Base-by-base conservation (phyloP, 2,797 vertebrate genomes). In the Brachymystax lenok region DNA sequence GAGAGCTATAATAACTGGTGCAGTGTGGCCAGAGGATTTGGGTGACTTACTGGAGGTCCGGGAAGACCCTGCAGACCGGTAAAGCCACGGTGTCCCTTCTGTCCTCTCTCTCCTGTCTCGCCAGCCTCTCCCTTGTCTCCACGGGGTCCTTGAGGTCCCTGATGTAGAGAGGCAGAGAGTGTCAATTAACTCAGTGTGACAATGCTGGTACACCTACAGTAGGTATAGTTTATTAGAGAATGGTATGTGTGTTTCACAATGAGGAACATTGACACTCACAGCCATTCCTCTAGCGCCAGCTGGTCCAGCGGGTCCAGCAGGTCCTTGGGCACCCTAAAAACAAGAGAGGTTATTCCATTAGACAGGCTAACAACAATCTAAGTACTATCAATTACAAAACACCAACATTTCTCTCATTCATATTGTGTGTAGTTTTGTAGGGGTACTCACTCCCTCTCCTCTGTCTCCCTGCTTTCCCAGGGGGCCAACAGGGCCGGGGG, bases 11-110 rank as follows among this genome's bases (percentile, higher is more conserved):
- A 13, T 46, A 46, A 46, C 12, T 46, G 40, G 40, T 46, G 40
- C 10, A 46, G 40, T 3, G 10, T 46, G 10, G 40, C 40, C 40
- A 46, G 40, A 46, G 40, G 40, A 46, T 46, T 46, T 46, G 40
- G 70, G 0, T 30, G 71, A 93, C 97, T 97, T 87, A 98, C 98
- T 0, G 98, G 96, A 78, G 98, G 96, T 79, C 98, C 98, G 0
- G 98, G 97, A 76, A 99, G 97, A 87, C 98, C 98, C 92, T 99
- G 98, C 79, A 99, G 95, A 79, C 98, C 98, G 0, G 97, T 99
- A 95, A 99, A 99, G 78, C 98, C 98, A 30, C 98, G 94, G 88
- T 99, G 98, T 78, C 98, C 98, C 92, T 99, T 99, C 93, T 96
- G 92, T 75, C 98, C 98, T 27, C 98, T 95, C 90, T 99, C 98